Base-by-base conservation (phyloP, 2,888 invertebrate species). In the Hymenopus coronatus region DNA sequence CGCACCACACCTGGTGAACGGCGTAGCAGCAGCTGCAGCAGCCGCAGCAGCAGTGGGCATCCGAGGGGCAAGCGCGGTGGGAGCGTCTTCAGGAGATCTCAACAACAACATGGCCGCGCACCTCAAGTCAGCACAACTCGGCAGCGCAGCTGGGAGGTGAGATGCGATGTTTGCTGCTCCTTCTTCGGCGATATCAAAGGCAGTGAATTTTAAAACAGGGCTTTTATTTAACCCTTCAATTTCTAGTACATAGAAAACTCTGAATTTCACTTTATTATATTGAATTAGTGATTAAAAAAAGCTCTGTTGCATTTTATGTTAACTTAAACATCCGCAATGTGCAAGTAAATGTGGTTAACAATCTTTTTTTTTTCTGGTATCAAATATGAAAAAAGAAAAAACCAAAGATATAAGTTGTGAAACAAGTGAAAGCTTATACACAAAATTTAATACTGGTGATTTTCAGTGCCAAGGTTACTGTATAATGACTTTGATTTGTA, bases 21-120 rank as follows among this genome's bases (percentile, higher is more conserved):
- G 93, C 30, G 93, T n/a, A n/a, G n/a, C n/a, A n/a, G n/a, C n/a
- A n/a, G n/a, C n/a, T n/a, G n/a, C n/a, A n/a, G 93, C 90, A 82
- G 54, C 92, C 93, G 87, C 92, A 92, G 6, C 91, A 92, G 84
- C 92, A 92, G 92, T 94, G 89, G 85, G 85, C 54, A 30, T 86
- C 81, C 86, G 86, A 30, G n/a, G 28, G 9, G 15, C 86, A 1
- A 70, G 25, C 12, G 0, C 81, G 8, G 81, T 81, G n/a, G 91
- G 90, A 33, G 92, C 93, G 28, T 93, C 95, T 88, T 40, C 89
- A 9, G 96, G 96, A n/a, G 96, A 96, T 92, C 93, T 95, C 91
- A 96, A 96, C 94, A 96, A 96, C 94, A 96, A 96, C 93, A 96
- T 95, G 95, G 95, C 95, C 83, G 92, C 93, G 46, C 93, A 91